Evolutionary conservation across 2,888 invertebrate genomes (phyloP).

Genomic region (Drosophila nigricruria): DNA sequence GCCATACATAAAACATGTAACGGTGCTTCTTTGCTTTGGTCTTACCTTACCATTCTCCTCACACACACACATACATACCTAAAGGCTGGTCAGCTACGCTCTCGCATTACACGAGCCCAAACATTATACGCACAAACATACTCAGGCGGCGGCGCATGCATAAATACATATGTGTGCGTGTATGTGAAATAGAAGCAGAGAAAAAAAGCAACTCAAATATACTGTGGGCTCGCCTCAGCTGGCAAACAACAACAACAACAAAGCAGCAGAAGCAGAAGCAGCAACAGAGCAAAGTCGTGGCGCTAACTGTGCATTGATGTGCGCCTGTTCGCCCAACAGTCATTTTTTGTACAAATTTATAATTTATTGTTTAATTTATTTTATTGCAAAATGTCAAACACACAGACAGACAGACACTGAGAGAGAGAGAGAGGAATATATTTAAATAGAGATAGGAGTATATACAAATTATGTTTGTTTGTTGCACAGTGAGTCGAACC

Average conservation of each 20-base stretch:
- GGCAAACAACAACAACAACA: constrained; percentile 29
- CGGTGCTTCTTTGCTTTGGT: constrained; percentile 24
- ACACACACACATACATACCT: constrained; percentile 9
- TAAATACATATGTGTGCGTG: constrained; percentile 15
- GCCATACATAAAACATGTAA: constrained; percentile 25
- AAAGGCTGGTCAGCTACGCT: constrained; percentile 28
- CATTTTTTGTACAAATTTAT: constrained; percentile 82
- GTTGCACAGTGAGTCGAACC: constrained; percentile 17
- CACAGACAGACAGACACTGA: neutral
- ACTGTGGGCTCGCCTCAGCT: constrained; percentile 52
- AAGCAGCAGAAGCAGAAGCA: constrained; percentile 30
- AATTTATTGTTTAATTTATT: constrained; percentile 82
- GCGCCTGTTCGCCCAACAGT: constrained; percentile 75
- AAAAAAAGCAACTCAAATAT: constrained; percentile 41
- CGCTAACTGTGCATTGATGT: constrained; percentile 50
- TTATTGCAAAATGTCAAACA: constrained; percentile 74
- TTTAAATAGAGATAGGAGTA: constrained; percentile 7
- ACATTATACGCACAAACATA: constrained; percentile 41
- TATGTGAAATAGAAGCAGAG: constrained; percentile 45
- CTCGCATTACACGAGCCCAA: constrained; percentile 39
- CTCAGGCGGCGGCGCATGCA: constrained; percentile 12
- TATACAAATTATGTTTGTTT: constrained; percentile 20
- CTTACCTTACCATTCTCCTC: constrained; percentile 4
- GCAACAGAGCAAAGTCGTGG: constrained; percentile 21
- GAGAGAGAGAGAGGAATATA: neutral